These are phyloP conservation scores for Pseudorectes ferrugineus DNA, from an alignment of 2,113 vertebrate genomes.

Conservation along the genomic window DNA sequence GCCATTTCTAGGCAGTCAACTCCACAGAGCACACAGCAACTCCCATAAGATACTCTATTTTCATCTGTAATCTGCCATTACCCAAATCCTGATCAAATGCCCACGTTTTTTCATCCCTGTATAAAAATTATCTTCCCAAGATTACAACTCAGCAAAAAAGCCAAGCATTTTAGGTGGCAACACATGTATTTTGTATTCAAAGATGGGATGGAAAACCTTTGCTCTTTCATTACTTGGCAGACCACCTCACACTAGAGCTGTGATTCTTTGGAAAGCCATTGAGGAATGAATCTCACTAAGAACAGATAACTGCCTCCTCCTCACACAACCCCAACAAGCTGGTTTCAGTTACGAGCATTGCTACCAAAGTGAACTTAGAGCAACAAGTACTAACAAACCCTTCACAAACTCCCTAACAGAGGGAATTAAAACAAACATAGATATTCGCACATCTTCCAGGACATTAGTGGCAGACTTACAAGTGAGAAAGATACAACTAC, in stretches of 20 bases:
- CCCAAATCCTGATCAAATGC: neutral
- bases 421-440: neutral
- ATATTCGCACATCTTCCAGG: neutral
- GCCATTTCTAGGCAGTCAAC: neutral
- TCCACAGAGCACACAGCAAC: neutral
- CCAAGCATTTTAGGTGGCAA: neutral
- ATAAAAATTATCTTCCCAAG: neutral
- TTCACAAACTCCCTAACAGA: neutral
- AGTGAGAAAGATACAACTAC: neutral
- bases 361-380: neutral
- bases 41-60: neutral
- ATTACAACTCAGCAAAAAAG: neutral
- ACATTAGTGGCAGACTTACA: neutral
- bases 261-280: neutral
- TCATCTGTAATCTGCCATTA: neutral
- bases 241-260: neutral
- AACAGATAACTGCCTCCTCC: neutral
- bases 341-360: neutral
- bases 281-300: neutral
- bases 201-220: neutral
- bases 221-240: neutral
- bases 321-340: neutral
- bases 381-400: neutral
- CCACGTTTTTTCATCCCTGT: neutral
- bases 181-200: neutral